These are phyloP conservation scores for Pterophyllum scalare DNA, from an alignment of 2,113 vertebrate genomes.

Conservation along the genomic window DNA sequence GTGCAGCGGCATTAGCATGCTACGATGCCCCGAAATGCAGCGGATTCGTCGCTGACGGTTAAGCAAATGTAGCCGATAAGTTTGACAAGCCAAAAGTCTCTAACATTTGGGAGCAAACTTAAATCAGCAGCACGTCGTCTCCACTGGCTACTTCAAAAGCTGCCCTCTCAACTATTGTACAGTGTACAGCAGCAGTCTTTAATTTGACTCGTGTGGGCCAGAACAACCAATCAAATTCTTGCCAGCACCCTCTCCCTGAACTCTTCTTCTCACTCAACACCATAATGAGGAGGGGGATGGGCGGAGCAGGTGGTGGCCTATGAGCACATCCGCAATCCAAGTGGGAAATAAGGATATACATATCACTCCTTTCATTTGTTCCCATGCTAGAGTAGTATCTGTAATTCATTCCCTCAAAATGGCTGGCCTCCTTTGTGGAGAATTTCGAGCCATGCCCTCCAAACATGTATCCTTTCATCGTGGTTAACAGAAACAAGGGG, in stretches of 20 bases:
- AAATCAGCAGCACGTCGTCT: conserved; percentile 3
- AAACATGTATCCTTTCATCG: not conserved
- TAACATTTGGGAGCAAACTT: not conserved
- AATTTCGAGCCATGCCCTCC: conserved; percentile 1
- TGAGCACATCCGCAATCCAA: conserved; percentile 62
- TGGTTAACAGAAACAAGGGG: conserved; percentile 13
- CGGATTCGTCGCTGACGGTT: conserved; percentile 13
- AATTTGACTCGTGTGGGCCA: conserved; percentile 62
- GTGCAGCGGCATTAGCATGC: conserved; percentile 30
- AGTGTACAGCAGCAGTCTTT: conserved; percentile 51
- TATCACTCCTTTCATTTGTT: conserved; percentile 28
- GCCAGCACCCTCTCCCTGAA: conserved; percentile 72
- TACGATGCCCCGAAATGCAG: conserved; percentile 20
- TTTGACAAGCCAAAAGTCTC: not conserved
- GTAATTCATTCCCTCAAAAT: conserved; percentile 15
- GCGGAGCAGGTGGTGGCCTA: conserved; percentile 75
- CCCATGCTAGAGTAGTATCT: conserved; percentile 4
- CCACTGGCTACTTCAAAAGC: conserved; percentile 14
- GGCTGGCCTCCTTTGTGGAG: conserved; percentile 3
- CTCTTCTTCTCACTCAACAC: conserved; percentile 75
- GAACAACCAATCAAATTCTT: conserved; percentile 59
- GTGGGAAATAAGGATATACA: conserved; percentile 59
- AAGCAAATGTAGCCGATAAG: not conserved
- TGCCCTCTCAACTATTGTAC: conserved; percentile 38
- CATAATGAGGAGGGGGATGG: conserved; percentile 74